Percentiles rank a stretch among this genome's conserved stretches.
These are phyloP conservation scores for Tenthredo amoena DNA, from an alignment of 2,888 invertebrate genomes.

Conservation along the genomic window DNA sequence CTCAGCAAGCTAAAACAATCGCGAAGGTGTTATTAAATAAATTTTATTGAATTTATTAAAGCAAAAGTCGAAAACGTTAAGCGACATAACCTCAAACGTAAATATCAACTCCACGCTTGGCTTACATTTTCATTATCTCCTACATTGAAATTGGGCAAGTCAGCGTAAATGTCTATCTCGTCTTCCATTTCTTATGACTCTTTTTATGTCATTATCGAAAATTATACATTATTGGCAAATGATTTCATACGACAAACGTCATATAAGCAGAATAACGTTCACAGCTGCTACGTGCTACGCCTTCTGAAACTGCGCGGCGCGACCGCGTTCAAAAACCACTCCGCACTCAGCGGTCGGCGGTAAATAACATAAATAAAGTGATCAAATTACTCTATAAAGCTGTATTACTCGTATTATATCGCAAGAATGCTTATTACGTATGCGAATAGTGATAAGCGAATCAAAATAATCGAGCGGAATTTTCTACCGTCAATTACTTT, in stretches of 20 bases:
- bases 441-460: background rate
- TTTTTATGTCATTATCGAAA: background rate
- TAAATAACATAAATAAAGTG: background rate
- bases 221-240: background rate
- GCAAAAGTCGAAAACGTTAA: slow-evolving; percentile 48
- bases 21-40: background rate
- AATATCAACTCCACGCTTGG: slow-evolving; percentile 38
- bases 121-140: slow-evolving; percentile 57
- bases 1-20: slow-evolving; percentile 68
- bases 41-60: background rate
- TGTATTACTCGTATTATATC: background rate
- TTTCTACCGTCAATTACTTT: background rate
- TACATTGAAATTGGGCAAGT: slow-evolving; percentile 69
- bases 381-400: background rate
- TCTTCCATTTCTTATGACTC: slow-evolving; percentile 62
- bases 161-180: slow-evolving; percentile 76
- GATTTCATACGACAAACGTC: slow-evolving; percentile 19
- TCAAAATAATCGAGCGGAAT: background rate
- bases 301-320: background rate
- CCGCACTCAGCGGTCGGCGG: background rate
- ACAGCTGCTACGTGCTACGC: slow-evolving; percentile 13
- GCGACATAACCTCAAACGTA: slow-evolving; percentile 56
- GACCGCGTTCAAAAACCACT: background rate
- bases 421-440: background rate
- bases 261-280: background rate